Base-by-base conservation (phyloP, 2,113 vertebrate genomes). In the Heterocephalus glaber region DNA sequence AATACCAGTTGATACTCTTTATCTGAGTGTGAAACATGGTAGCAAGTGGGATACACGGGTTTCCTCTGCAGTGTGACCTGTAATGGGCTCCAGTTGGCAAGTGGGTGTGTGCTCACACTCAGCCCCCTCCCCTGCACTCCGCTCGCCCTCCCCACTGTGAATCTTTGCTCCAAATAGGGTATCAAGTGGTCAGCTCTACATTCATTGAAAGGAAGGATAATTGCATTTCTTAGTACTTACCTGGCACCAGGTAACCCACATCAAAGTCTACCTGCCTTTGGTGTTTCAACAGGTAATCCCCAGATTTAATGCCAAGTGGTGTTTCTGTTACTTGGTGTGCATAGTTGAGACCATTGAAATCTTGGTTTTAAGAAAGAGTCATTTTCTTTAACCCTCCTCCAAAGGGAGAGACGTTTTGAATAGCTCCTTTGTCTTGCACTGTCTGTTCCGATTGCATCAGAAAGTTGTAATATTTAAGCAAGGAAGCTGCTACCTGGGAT, bases 201-300 rank as follows among this genome's bases (percentile, higher is more conserved):
- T 98, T 98, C 95, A 54, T 96, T 94, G 97, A 97, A 97, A 96
- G 97, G 97, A 98, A 89, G 92, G 89, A 95, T 96, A 97, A 97
- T 97, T 98, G 95, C 96, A 94, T 96, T 5, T 26, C 96, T 85
- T 95, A 95, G 97, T 93, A 96, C 97, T 96, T 97, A 89, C 91
- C 96, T 35, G 87, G 97, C 97, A 98, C 98, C 95, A 97, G 89
- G 95, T 83, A 97, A 89, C 94, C 98, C 98, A 98, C 98, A 98
- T 98, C 98, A 98, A 98, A 98, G 98, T 93, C 20, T 93, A 20
- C 94, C 96, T 96, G 93, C 89, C 91, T 98, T 98, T 97, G 95
- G 96, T 97, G 95, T 98, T 98, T 98, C 96, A 95, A 93, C 98
- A 98, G 98, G 97, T 98, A 98, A 98, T 98, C 97, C 98, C 81